Conservation (phyloP, 2,888 invertebrate species). For the Drepana falcataria region DNA sequence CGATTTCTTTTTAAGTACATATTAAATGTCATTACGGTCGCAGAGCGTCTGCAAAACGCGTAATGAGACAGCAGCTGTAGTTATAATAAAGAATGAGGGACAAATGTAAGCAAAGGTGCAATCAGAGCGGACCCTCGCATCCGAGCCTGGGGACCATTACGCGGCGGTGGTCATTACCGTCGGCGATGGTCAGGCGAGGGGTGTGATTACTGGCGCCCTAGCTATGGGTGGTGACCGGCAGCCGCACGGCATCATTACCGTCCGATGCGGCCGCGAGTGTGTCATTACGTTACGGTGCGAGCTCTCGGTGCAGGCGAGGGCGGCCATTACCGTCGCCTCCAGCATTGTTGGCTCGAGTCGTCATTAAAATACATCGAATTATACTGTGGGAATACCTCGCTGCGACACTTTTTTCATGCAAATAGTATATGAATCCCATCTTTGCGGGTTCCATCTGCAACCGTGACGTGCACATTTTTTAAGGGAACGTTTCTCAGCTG, state of each 20-base stretch:
- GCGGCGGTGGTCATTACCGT: background rate
- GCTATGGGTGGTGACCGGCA: background rate
- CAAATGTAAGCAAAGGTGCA: background rate
- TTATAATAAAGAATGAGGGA: background rate
- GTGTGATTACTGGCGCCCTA: background rate
- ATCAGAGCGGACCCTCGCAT: background rate
- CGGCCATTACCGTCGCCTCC: background rate
- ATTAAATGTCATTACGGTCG: background rate
- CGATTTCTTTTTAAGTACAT: too few relatives aligned
- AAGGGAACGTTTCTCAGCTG: too few relatives aligned
- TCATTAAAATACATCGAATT: too few relatives aligned
- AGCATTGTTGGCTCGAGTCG: background rate
- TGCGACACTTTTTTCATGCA: too few relatives aligned
- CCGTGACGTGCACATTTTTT: too few relatives aligned
- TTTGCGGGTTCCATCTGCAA: too few relatives aligned
- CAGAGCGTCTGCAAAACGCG: background rate
- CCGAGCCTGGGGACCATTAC: background rate
- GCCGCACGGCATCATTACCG: constrained; percentile 14
- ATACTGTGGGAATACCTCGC: too few relatives aligned
- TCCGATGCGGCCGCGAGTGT: constrained; percentile 7
- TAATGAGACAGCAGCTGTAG: background rate
- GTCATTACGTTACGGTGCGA: constrained; percentile 32
- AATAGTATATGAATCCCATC: too few relatives aligned
- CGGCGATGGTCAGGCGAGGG: background rate
- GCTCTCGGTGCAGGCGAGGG: background rate